A percentile compares a stretch with the other conserved stretches of the same genome.
phyloP scores from a whole-genome alignment of 1,140 invertebrate species.

The Lasioglossum albipes region DNA sequence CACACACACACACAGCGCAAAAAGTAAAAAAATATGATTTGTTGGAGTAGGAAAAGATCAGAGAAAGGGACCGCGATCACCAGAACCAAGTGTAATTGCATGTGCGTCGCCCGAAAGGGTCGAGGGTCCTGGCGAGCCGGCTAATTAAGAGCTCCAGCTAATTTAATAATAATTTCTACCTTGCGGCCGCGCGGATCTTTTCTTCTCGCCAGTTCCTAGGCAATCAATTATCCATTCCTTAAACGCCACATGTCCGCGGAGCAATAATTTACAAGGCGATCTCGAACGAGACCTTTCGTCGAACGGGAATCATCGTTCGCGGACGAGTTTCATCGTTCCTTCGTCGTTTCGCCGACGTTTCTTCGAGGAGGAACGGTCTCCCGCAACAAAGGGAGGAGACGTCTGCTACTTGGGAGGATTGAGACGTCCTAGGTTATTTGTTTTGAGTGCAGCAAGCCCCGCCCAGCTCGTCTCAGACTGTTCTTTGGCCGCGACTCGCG shows the following conservation, averaged over 20 bases:
- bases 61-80: conserved; percentile 31
- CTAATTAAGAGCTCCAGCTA: conserved; percentile 72
- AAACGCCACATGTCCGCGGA: conserved; percentile 67
- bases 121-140: conserved; percentile 29
- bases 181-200: conserved; percentile 21
- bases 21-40: too few species aligned
- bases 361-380: conserved; percentile 24
- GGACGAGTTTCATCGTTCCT: not conserved
- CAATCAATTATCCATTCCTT: conserved; percentile 69
- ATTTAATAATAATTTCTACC: conserved; percentile 76
- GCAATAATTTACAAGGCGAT: conserved; percentile 70
- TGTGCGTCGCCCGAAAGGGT: conserved; percentile 18
- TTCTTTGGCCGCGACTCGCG: conserved; percentile 26
- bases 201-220: conserved; percentile 40
- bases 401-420: conserved; percentile 65
- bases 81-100: conserved; percentile 42
- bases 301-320: conserved; percentile 11
- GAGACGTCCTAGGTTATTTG: conserved; percentile 74
- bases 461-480: conserved; percentile 65
- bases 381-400: conserved; percentile 34
- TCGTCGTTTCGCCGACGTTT: not conserved
- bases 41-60: not conserved
- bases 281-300: conserved; percentile 50
- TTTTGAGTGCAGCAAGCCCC: conserved; percentile 70
- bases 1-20: too few species aligned